Base-by-base conservation (phyloP, 2,797 vertebrate species). In the Pangasius mekongensis region DNA sequence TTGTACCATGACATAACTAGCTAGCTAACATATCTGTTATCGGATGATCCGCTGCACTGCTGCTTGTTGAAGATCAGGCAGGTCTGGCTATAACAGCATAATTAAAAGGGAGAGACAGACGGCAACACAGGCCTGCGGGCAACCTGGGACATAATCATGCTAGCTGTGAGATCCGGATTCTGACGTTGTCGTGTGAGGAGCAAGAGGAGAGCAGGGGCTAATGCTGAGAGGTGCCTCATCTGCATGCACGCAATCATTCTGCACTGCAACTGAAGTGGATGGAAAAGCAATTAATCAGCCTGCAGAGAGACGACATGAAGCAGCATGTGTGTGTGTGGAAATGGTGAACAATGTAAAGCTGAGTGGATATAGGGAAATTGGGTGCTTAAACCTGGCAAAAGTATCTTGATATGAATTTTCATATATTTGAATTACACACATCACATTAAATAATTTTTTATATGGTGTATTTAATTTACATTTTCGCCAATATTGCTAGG, bases 211-310 rank as follows among this genome's bases (percentile, higher is more conserved):
- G 54, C 66, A 58, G 36, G 22, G 62, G n/a, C n/a, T 67, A 84
- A 52, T 89, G 56, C 58, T 33, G 66, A 58, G 76, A 85, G 60
- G 76, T 67, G 71, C 69, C 69, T 86, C 71, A 76, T 83, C 87
- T 84, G 80, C 87, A 89, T 87, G 83, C 36, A 80, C 16, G 52
- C 84, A 91, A 80, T 87, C 83, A 89, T 90, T 86, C 86, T 74
- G 84, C 83, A 86, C 58, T 69, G 76, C 60, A 82, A 71, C 71
- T 88, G 86, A 91, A 90, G 85, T 77, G 87, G 27, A 80, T 82
- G 33, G 84, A 84, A 86, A 83, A 84, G 84, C 81, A 88, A 83
- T 89, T 91, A 89, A 89, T 91, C 89, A 91, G 83, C 80, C 89
- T 88, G 67, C 86, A 71, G 86, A 86, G 58, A 84, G 58, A 81